phyloP scores from a whole-genome alignment of 2,888 invertebrate genomes.

The Matsumyia berberina region DNA sequence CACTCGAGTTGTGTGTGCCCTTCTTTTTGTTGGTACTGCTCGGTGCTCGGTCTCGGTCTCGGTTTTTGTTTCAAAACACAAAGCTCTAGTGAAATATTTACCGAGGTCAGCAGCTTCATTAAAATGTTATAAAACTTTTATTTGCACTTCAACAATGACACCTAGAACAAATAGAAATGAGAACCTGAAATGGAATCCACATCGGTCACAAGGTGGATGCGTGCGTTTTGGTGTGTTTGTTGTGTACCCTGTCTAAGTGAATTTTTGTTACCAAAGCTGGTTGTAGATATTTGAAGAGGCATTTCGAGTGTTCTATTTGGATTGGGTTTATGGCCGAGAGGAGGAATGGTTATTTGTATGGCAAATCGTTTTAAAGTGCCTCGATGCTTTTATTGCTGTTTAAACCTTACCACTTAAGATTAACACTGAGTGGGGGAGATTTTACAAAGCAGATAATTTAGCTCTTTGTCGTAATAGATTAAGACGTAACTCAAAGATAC shows the following conservation, averaged over 20 bases:
- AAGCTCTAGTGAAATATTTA: conserved; percentile 60
- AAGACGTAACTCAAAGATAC: no score
- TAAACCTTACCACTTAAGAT: background rate
- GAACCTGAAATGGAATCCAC: conserved; percentile 8
- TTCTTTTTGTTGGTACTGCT: background rate
- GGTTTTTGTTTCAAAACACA: conserved; percentile 7
- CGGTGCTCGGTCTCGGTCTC: background rate
- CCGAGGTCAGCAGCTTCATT: conserved; percentile 75
- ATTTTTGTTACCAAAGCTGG: conserved; percentile 1
- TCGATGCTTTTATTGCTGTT: background rate
- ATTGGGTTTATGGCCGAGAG: conserved; percentile 4
- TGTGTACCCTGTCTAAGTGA: conserved; percentile 29
- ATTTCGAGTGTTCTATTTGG: conserved; percentile 28
- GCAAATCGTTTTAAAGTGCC: conserved; percentile 30
- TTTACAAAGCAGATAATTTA: no score
- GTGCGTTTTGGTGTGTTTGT: background rate
- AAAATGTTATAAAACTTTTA: conserved; percentile 73
- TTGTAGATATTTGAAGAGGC: conserved; percentile 22
- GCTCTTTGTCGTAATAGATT: no score
- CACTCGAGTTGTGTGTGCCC: conserved; percentile 53
- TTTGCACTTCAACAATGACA: conserved; percentile 57
- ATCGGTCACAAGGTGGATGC: conserved; percentile 2
- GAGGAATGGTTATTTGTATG: conserved; percentile 3
- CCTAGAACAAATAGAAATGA: conserved; percentile 39
- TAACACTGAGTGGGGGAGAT: background rate